Percentiles rank a stretch among this genome's conserved stretches.
These are phyloP conservation scores for Scelioninae gen. 2 DNA, from an alignment of 2,888 invertebrate genomes.

Conservation along the genomic window DNA sequence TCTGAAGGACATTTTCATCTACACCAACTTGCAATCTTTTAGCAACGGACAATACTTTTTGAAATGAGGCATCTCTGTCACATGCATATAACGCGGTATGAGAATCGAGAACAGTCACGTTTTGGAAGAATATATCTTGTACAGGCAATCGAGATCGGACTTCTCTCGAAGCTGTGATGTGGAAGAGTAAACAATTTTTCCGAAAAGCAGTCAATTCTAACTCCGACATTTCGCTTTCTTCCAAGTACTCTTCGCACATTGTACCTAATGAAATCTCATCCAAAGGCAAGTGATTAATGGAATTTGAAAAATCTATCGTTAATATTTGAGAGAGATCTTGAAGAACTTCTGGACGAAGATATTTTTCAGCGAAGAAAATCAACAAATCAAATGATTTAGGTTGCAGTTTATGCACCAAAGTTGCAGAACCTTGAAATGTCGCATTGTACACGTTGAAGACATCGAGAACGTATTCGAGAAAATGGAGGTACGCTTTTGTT, in stretches of 20 bases:
- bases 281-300: background rate
- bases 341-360: background rate
- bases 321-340: too few relatives aligned
- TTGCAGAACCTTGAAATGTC: background rate
- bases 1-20: constrained; percentile 1
- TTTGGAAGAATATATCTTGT: too few relatives aligned
- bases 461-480: constrained; percentile 10
- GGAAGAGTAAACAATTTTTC: background rate
- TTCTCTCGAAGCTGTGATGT: background rate
- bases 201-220: background rate
- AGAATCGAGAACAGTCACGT: too few relatives aligned
- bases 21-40: background rate
- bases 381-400: background rate
- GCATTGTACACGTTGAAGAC: constrained; percentile 20
- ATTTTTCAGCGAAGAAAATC: background rate
- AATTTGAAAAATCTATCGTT: background rate
- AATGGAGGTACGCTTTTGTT: background rate
- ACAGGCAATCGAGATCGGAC: background rate
- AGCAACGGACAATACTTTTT: too few relatives aligned
- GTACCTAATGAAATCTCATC: constrained; percentile 4
- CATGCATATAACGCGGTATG: too few relatives aligned
- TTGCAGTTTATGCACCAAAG: background rate
- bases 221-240: background rate
- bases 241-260: constrained; percentile 1
- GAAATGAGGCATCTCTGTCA: too few relatives aligned